Evolutionary conservation across 2,888 invertebrate species (phyloP).

Genomic region (Chironomus tentans): DNA sequence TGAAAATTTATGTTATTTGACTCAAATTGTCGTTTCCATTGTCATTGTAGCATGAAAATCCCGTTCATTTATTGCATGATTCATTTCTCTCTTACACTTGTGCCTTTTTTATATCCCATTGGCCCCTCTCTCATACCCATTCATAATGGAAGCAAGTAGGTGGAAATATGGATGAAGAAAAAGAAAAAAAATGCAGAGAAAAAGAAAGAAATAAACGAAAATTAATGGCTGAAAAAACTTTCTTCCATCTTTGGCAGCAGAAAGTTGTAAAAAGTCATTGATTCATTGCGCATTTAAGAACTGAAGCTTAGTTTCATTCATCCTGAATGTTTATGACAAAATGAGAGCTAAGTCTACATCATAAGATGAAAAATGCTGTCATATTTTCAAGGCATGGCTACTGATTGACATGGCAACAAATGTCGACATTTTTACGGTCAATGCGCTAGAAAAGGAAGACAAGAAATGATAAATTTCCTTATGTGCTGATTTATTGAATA

Average conservation of each 20-base stretch:
- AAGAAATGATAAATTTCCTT: no score
- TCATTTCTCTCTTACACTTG: neutral
- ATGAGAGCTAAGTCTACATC: no score
- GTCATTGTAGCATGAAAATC: constrained; percentile 2
- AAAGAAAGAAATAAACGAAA: constrained; percentile 15
- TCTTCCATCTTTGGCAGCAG: neutral
- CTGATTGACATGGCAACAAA: no score
- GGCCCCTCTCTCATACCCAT: neutral
- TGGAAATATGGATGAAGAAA: neutral
- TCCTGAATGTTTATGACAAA: neutral
- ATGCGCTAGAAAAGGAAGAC: no score
- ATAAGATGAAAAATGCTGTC: no score
- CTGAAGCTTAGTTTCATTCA: neutral
- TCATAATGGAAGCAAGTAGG: neutral
- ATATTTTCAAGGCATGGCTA: no score
- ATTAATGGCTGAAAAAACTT: constrained; percentile 11
- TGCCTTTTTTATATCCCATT: neutral
- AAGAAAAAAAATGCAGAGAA: neutral
- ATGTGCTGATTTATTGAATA: no score
- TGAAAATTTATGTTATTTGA: constrained; percentile 19
- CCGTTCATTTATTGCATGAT: constrained; percentile 4
- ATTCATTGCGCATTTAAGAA: neutral
- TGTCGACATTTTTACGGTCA: no score
- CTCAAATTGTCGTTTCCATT: constrained; percentile 8
- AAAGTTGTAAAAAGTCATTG: neutral